These are phyloP conservation scores for Burhinus oedicnemus DNA, from an alignment of 2,113 vertebrate species.

Conservation along the genomic window DNA sequence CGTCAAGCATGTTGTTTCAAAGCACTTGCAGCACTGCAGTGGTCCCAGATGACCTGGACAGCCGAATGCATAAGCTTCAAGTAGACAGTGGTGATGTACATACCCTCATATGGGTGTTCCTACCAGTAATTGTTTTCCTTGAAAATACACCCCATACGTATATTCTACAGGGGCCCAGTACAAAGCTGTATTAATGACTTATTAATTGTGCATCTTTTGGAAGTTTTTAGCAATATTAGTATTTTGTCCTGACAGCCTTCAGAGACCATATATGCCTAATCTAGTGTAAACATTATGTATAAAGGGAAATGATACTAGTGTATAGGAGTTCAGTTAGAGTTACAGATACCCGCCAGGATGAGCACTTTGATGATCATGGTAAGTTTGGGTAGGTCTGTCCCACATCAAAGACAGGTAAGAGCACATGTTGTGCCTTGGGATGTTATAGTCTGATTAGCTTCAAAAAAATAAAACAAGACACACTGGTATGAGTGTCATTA, in stretches of 20 bases:
- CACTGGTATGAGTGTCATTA: background rate
- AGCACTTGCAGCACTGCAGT: background rate
- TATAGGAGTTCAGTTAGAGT: background rate
- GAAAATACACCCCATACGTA: background rate
- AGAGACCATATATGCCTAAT: too few relatives aligned
- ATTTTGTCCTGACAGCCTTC: background rate
- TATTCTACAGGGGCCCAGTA: background rate
- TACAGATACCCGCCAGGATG: background rate
- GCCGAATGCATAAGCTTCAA: background rate
- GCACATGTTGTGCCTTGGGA: background rate
- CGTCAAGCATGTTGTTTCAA: background rate
- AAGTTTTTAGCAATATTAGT: background rate
- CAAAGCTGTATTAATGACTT: background rate
- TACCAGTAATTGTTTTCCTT: background rate
- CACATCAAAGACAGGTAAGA: background rate
- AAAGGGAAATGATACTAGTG: background rate
- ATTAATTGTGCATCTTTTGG: background rate
- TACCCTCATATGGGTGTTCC: background rate
- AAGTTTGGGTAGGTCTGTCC: background rate
- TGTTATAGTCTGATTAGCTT: background rate
- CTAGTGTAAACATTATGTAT: background rate
- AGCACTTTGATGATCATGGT: background rate
- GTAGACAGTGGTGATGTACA: background rate
- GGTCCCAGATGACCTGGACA: background rate
- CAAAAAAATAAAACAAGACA: background rate